These are phyloP conservation scores for Tenthredo scrophulariae DNA, from an alignment of 2,888 invertebrate species.

Conservation along the genomic window DNA sequence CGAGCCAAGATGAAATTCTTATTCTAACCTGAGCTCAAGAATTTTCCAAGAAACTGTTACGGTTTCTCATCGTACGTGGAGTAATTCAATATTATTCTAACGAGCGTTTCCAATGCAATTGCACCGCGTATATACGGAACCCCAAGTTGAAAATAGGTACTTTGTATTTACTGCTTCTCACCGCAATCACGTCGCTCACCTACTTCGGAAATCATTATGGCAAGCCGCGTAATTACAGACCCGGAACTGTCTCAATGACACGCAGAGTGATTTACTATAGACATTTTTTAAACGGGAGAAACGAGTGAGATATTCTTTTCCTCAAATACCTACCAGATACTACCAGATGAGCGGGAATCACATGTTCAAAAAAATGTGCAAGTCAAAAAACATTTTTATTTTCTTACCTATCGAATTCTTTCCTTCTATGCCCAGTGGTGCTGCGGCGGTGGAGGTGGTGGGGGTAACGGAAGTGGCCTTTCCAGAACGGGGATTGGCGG, in stretches of 20 bases:
- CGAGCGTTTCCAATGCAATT: slow-evolving; percentile 22
- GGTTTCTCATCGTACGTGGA: slow-evolving; percentile 20
- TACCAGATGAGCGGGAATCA: neutral
- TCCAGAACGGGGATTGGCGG: slow-evolving; percentile 74
- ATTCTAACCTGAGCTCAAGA: neutral
- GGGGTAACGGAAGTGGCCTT: slow-evolving; percentile 73
- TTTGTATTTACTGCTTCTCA: slow-evolving; percentile 8
- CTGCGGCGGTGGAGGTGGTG: slow-evolving; percentile 79
- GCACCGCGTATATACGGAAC: slow-evolving; percentile 8
- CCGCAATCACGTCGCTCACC: slow-evolving; percentile 2
- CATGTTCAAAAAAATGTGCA: neutral
- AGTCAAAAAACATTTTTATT: slow-evolving; percentile 27
- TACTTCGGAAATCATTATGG: slow-evolving; percentile 7
- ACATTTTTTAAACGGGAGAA: neutral
- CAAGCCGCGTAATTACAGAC: slow-evolving; percentile 23
- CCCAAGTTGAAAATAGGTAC: slow-evolving; percentile 34
- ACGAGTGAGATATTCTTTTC: neutral
- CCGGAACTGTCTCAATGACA: slow-evolving; percentile 25
- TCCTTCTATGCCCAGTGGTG: slow-evolving; percentile 87
- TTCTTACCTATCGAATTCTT: slow-evolving; percentile 61
- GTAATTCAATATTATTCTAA: slow-evolving; percentile 17
- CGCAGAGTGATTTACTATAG: neutral
- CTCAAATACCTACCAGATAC: neutral
- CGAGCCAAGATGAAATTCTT: slow-evolving; percentile 16
- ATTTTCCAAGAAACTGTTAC: slow-evolving; percentile 3